Evolutionary conservation across 2,888 invertebrate species (phyloP), one percentile per base, ranked within the genome.

Genomic region (Drosophila macrospina): DNA sequence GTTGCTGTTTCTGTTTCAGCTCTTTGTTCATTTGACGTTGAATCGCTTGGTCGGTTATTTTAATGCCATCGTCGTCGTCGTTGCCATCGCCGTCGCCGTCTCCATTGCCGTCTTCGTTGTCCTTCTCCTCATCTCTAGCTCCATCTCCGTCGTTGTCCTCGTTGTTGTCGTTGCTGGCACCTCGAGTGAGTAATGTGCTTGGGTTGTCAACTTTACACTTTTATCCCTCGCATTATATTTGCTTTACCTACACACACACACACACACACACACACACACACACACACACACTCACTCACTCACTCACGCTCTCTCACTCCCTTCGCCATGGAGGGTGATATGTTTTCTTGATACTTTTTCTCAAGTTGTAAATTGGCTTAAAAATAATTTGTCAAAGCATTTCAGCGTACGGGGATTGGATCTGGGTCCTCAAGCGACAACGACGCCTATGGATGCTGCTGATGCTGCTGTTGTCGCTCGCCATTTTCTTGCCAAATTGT

Each of bases 331-430:
- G 65, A 57, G 74, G 82, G 83, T 83, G 83, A 83, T 83, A 86
- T 88, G 87, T 86, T 88, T 86, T 75, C 81, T 76, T 82, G 88
- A 77, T 85, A 85, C 80, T 84, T 88, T 81, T 86, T 80, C 89
- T 78, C 85, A 86, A 89, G 82, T 89, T 88, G 89, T 89, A 89
- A 88, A 88, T 89, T 88, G 89, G 88, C 88, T 89, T 89, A 85
- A 88, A 89, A 86, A 89, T 89, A 88, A 88, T 88, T 88, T 88
- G 89, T 89, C 88, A 88, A 86, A 89, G 89, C 88, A 78, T 86
- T 83, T 86, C 85, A 86, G 81, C 77, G 76, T 65, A 47, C 56
- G 70, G 60, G 73, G 74, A 54, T 51, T 50, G 65, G 51, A 67
- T 47, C 16, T 62, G 52, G 39, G 45, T 20, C 13, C 44, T 45